These are phyloP conservation scores for Ictalurus furcatus DNA, from an alignment of 2,113 vertebrate genomes.

Conservation along the genomic window DNA sequence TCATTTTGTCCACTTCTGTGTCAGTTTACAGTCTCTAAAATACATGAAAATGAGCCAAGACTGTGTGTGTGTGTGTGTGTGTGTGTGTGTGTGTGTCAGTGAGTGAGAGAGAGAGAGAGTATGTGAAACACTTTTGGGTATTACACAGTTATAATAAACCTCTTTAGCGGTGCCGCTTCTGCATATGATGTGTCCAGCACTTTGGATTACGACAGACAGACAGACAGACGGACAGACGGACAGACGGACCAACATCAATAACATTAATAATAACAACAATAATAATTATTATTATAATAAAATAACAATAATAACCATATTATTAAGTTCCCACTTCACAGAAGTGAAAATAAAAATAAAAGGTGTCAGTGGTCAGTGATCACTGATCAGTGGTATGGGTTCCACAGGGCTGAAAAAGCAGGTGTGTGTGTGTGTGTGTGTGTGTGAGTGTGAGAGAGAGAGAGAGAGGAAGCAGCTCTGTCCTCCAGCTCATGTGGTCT, in stretches of 20 bases:
- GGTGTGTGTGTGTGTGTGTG: conserved; percentile 62
- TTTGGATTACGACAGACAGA: conserved; percentile 77
- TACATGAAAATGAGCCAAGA: not conserved
- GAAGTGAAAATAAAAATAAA: conserved; percentile 93
- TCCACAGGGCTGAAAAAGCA: conserved; percentile 86
- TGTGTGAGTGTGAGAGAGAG: conserved; percentile 62
- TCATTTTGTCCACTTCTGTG: conserved; percentile 4
- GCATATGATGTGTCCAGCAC: conserved; percentile 91
- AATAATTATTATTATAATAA: conserved; percentile 78
- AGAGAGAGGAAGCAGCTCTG: conserved; percentile 5
- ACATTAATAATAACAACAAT: conserved; percentile 61
- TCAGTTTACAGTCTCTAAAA: not conserved
- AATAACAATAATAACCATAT: conserved; percentile 73
- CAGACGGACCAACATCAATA: conserved; percentile 57
- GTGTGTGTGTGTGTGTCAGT: not conserved
- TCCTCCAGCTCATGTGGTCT: conserved; percentile 38
- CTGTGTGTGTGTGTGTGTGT: not conserved
- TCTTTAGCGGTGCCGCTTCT: conserved; percentile 77
- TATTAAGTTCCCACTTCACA: conserved; percentile 95
- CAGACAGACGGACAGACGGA: conserved; percentile 50
- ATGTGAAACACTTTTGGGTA: not conserved
- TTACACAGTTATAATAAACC: conserved; percentile 54
- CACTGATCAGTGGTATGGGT: conserved; percentile 94
- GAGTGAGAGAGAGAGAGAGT: not conserved
- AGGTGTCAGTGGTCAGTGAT: conserved; percentile 78